Evolutionary conservation across 2,888 invertebrate species (phyloP).

Genomic region (Hoplodrina blanda): DNA sequence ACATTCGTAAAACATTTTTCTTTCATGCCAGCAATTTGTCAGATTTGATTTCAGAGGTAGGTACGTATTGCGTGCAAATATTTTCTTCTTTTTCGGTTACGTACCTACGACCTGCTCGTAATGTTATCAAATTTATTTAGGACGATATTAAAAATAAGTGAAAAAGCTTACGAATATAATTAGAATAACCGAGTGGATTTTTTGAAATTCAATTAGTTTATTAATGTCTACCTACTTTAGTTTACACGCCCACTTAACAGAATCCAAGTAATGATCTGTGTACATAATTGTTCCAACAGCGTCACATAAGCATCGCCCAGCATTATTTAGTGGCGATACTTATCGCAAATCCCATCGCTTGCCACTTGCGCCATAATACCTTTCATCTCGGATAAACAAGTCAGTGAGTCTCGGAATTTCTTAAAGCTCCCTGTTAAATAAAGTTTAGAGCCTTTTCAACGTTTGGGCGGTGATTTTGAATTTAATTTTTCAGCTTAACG

Average conservation of each 20-base stretch:
- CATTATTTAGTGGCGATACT: conserved; percentile 24
- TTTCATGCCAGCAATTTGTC: conserved; percentile 31
- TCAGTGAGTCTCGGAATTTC: conserved; percentile 66
- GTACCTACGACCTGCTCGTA: neutral
- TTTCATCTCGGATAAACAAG: conserved; percentile 77
- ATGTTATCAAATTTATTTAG: conserved; percentile 23
- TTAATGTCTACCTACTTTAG: neutral
- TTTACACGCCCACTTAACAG: too few relatives aligned
- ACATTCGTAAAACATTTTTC: conserved; percentile 43
- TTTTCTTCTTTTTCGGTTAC: conserved; percentile 8
- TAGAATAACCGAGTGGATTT: neutral
- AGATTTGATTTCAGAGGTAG: conserved; percentile 32
- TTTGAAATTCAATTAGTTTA: neutral
- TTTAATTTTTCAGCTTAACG: conserved; percentile 74
- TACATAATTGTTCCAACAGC: neutral
- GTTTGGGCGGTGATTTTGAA: conserved; percentile 70
- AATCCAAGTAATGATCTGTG: neutral
- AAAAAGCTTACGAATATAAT: neutral
- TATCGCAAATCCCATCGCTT: conserved; percentile 53
- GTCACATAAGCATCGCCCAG: neutral
- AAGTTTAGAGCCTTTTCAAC: conserved; percentile 73
- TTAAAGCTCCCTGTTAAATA: conserved; percentile 75
- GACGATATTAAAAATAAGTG: conserved; percentile 3
- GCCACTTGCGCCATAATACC: conserved; percentile 64
- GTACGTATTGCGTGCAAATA: conserved; percentile 16